Base-by-base conservation (phyloP, 2,797 vertebrate species). In the Megaceryle alcyon region DNA sequence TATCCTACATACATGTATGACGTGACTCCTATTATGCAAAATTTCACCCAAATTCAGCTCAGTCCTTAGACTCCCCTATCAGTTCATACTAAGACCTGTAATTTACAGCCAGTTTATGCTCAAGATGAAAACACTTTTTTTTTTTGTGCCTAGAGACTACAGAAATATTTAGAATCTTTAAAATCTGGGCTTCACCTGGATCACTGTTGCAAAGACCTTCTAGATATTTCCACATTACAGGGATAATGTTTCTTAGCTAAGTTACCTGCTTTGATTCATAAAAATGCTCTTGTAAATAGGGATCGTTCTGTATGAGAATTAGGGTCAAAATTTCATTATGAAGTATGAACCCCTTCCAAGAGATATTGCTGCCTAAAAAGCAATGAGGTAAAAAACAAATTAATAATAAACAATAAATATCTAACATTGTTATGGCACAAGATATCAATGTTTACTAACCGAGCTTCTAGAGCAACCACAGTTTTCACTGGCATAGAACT, bases 21-120 rank as follows among this genome's bases (percentile, higher is more conserved):
- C 48, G 63, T 86, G 64, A 43, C 23, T 80, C 46, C 77, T 61
- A 33, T 75, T 77, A 94, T 57, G 60, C 41, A 88, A 59, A 80
- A 95, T 93, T 95, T 94, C 64, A 94, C 76, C 84, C 51, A 73
- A 81, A 94, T 92, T 76, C 91, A 69, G 73, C 80, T 86, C 61
- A 23, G 88, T 94, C 46, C 71, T 90, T 20, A 86, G 94, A 54
- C 69, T 92, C 73, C 82, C 82, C 69, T 7, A 26, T 33, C 43
- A 97, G 94, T 96, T 97, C 94, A 73, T 71, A 93, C 43, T 70
- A 94, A 92, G 82, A 94, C 76, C 59, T 85, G 84, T 90, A 96
- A 97, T 97, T 97, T 97, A 91, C 70, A 96, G 82, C 64, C 86
- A 89, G 61, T 89, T 92, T 80, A 63, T 88, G 72, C 89, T 91